Conservation (phyloP, 2,888 invertebrate genomes). For the Cinara cedri region DNA sequence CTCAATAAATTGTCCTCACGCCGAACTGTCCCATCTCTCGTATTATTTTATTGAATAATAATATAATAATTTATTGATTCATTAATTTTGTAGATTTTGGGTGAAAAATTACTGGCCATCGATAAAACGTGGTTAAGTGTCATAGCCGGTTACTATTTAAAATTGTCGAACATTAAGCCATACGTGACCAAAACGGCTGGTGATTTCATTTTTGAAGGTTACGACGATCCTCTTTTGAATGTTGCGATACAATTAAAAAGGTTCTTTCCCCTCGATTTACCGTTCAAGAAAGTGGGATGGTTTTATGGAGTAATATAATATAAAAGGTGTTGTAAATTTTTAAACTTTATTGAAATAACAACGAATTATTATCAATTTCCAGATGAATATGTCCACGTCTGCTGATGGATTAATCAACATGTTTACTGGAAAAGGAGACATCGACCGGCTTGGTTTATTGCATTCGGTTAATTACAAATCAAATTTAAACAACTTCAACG, state of each 20-base stretch:
- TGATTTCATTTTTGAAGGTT: constrained; percentile 81
- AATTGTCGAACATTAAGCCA: constrained; percentile 62
- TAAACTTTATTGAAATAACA: constrained; percentile 11
- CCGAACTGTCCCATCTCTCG: no score
- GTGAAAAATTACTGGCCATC: constrained; percentile 34
- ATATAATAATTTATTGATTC: no score
- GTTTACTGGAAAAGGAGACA: constrained; percentile 73
- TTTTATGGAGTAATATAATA: constrained; percentile 46
- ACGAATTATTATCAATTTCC: constrained; percentile 61
- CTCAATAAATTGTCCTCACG: no score
- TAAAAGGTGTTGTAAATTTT: constrained; percentile 10
- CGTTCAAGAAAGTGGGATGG: constrained; percentile 52
- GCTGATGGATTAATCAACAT: constrained; percentile 82
- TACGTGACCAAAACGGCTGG: constrained; percentile 71
- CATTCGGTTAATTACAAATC: constrained; percentile 73
- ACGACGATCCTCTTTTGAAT: constrained; percentile 73
- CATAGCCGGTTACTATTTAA: constrained; percentile 25
- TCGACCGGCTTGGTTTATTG: constrained; percentile 72
- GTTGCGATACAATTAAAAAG: constrained; percentile 65
- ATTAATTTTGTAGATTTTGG: constrained; percentile 44
- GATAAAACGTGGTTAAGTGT: constrained; percentile 35
- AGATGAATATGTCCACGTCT: constrained; percentile 76
- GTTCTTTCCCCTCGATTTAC: constrained; percentile 23
- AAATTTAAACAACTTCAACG: constrained; percentile 67
- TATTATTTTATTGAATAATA: no score